Evolutionary conservation across 2,888 invertebrate genomes (phyloP).

Genomic region (Prosopocoilus inquinatus): DNA sequence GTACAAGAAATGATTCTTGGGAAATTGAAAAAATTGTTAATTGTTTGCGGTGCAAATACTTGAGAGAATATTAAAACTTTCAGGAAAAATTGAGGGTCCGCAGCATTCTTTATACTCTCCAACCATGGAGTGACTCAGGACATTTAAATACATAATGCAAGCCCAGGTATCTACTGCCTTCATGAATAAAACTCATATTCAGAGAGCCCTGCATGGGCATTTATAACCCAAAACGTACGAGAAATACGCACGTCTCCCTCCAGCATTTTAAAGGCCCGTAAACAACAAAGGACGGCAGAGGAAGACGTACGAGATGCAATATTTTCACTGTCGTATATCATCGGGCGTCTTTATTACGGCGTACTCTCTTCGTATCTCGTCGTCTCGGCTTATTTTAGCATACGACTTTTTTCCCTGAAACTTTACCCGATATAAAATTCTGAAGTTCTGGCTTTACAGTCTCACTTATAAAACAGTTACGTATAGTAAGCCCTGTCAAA

Average conservation of each 20-base stretch:
- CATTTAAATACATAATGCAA: slow-evolving; percentile 46
- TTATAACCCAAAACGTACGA: slow-evolving; percentile 10
- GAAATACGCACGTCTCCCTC: slow-evolving; percentile 6
- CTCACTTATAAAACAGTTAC: background rate
- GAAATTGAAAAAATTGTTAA: background rate
- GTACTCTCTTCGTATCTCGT: slow-evolving; percentile 13
- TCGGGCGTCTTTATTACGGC: slow-evolving; percentile 24
- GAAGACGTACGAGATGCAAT: slow-evolving; percentile 6
- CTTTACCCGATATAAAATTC: slow-evolving; percentile 3
- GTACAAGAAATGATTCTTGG: background rate
- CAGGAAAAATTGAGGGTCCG: slow-evolving; percentile 9
- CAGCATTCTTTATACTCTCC: slow-evolving; percentile 24
- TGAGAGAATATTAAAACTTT: slow-evolving; percentile 10
- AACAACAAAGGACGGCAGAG: slow-evolving; percentile 6
- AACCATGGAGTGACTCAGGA: slow-evolving; percentile 30
- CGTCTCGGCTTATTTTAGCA: slow-evolving; percentile 22
- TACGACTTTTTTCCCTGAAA: slow-evolving; percentile 12
- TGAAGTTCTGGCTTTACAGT: background rate
- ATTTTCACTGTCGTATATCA: slow-evolving; percentile 25
- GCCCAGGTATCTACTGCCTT: slow-evolving; percentile 42
- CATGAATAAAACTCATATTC: slow-evolving; percentile 43
- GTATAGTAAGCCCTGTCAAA: background rate
- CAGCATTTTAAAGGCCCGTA: slow-evolving; percentile 8
- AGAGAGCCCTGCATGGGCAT: slow-evolving; percentile 26
- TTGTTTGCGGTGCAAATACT: background rate